Evolutionary conservation across 53 echinoderm and acorn worm species (phyloP).

Genomic region (Actinopyga echinites): DNA sequence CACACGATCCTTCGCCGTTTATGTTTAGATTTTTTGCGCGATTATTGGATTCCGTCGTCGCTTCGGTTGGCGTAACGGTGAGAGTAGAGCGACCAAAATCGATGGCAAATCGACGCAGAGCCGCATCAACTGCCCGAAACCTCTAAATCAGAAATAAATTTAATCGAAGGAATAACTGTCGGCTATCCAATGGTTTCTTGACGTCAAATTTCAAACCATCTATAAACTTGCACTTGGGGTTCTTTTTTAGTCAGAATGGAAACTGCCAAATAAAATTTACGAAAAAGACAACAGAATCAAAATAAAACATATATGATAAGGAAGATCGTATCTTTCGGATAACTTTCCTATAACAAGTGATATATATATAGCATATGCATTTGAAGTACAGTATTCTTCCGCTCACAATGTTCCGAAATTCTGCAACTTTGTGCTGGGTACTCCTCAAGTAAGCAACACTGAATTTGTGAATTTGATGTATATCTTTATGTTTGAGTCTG

Average conservation of each 20-base stretch:
- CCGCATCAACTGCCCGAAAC: constrained; percentile 35
- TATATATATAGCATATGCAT: no score
- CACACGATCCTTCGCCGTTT: background rate
- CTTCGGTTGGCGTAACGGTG: constrained; percentile 38
- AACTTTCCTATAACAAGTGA: no score
- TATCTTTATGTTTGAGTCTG: no score
- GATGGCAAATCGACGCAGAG: constrained; percentile 22
- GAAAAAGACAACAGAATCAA: no score
- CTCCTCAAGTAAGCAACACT: no score
- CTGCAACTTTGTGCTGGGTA: no score
- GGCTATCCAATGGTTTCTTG: constrained; percentile 29
- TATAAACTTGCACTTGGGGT: constrained; percentile 3
- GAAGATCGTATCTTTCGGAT: no score
- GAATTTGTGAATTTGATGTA: no score
- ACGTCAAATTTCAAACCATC: constrained; percentile 39
- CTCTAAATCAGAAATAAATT: constrained; percentile 40
- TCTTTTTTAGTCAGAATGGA: constrained; percentile 1
- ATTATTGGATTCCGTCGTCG: constrained; percentile 40
- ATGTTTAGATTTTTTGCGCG: constrained; percentile 37
- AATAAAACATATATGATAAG: no score
- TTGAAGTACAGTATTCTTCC: no score
- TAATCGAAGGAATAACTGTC: constrained; percentile 38
- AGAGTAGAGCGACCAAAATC: constrained; percentile 32
- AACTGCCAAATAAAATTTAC: background rate
- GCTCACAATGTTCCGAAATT: no score